Evolutionary conservation across 2,113 vertebrate species (phyloP).

Genomic region (Spea multiplicata): DNA sequence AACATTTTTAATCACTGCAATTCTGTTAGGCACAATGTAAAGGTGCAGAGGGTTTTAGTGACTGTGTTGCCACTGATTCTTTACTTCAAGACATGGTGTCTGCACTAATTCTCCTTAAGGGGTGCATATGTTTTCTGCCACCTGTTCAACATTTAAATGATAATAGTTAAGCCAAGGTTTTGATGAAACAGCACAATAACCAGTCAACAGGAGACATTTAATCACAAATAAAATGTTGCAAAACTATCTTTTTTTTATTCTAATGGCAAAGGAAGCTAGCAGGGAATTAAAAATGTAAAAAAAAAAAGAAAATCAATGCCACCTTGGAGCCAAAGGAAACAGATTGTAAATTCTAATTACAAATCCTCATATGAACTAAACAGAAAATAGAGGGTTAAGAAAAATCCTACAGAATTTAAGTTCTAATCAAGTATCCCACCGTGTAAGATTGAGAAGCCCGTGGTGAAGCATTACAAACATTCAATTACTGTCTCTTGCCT

Average conservation of each 20-base stretch:
- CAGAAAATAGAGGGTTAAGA: slow-evolving; percentile 34
- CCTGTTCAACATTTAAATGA: slow-evolving; percentile 45
- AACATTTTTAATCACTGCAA: too few relatives aligned
- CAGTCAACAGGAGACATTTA: slow-evolving; percentile 26
- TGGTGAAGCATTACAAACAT: slow-evolving; percentile 33
- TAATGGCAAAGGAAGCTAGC: neutral
- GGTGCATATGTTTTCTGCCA: slow-evolving; percentile 38
- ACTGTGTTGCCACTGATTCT: slow-evolving; percentile 3
- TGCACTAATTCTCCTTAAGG: slow-evolving; percentile 29
- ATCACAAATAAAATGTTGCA: slow-evolving; percentile 20
- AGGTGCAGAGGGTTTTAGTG: neutral
- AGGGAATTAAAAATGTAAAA: slow-evolving; percentile 27
- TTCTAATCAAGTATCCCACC: slow-evolving; percentile 36
- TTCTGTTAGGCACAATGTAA: neutral
- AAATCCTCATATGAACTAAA: slow-evolving; percentile 20
- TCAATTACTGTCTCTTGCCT: slow-evolving; percentile 45
- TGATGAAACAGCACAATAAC: slow-evolving; percentile 18
- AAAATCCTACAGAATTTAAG: slow-evolving; percentile 18
- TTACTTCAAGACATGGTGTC: slow-evolving; percentile 15
- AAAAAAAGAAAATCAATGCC: slow-evolving; percentile 9
- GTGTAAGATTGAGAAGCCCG: slow-evolving; percentile 38
- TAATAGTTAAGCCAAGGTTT: slow-evolving; percentile 25
- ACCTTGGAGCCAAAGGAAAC: neutral
- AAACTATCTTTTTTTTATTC: slow-evolving; percentile 20
- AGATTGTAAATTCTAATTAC: slow-evolving; percentile 31